Conservation (phyloP, 2,888 invertebrate genomes). For the Orthosia cruda region DNA sequence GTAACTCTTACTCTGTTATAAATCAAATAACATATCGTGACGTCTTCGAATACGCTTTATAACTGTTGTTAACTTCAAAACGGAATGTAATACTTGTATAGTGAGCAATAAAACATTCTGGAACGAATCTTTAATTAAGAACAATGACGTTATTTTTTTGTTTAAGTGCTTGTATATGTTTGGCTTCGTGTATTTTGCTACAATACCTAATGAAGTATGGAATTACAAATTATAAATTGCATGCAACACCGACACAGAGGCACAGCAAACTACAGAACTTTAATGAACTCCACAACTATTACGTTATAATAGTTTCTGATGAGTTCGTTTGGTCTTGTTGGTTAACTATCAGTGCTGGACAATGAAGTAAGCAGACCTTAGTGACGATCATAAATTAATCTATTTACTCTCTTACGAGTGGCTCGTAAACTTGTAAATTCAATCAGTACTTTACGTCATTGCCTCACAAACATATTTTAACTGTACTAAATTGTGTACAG, state of each 20-base stretch:
- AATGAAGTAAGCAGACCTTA: constrained; percentile 33
- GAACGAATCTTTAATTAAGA: constrained; percentile 73
- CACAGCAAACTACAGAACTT: constrained; percentile 4
- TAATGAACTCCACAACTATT: not conserved
- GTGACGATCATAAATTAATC: constrained; percentile 72
- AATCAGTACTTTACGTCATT: constrained; percentile 79
- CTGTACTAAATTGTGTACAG: constrained; percentile 71
- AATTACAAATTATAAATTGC: constrained; percentile 36
- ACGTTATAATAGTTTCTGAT: not conserved
- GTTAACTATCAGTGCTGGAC: constrained; percentile 17
- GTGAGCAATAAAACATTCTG: constrained; percentile 67
- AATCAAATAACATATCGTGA: constrained; percentile 40
- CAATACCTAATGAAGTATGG: constrained; percentile 33
- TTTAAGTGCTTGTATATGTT: constrained; percentile 51
- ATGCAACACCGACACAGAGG: not conserved
- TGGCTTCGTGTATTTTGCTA: constrained; percentile 42
- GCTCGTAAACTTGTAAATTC: constrained; percentile 79
- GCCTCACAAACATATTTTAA: constrained; percentile 76
- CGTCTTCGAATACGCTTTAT: constrained; percentile 50
- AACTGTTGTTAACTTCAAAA: constrained; percentile 63
- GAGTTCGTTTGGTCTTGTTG: constrained; percentile 19
- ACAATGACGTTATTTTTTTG: constrained; percentile 64
- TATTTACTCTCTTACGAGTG: constrained; percentile 69
- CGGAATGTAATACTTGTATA: constrained; percentile 54
- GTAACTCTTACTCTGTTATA: not conserved